Percentiles rank a stretch among this genome's conserved stretches.
Conservation (phyloP, 2,797 vertebrate genomes). For the Poecilia gillii region DNA sequence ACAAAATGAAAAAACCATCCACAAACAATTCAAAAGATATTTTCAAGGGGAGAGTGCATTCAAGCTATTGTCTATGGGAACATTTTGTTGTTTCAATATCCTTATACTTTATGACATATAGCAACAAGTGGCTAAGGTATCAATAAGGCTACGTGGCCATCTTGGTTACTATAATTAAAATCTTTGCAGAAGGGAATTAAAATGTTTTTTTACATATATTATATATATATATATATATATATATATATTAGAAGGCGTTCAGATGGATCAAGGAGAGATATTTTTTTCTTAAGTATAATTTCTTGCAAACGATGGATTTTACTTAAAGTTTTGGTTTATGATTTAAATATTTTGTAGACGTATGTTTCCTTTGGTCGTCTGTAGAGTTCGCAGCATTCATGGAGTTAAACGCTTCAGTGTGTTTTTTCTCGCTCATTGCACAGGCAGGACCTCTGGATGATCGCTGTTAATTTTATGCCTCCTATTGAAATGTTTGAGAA, state of each 20-base stretch:
- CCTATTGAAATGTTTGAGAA: background rate
- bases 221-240: too few species aligned
- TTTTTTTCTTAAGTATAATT: background rate
- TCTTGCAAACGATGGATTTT: background rate
- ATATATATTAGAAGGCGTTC: background rate
- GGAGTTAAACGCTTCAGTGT: background rate
- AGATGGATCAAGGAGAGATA: background rate
- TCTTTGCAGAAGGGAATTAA: background rate
- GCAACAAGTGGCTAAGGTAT: background rate
- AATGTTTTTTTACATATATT: background rate
- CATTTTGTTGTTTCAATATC: background rate
- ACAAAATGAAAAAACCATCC: background rate
- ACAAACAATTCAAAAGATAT: background rate
- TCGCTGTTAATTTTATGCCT: background rate
- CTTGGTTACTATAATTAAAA: background rate
- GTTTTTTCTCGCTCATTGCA: background rate
- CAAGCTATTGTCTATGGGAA: background rate
- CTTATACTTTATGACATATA: background rate
- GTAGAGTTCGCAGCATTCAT: background rate
- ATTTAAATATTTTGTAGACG: too few species aligned
- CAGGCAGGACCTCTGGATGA: background rate
- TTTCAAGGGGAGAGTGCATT: background rate
- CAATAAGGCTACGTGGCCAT: background rate
- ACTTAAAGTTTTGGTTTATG: too few species aligned
- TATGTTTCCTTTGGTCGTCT: background rate